phyloP scores from a whole-genome alignment of 2,888 invertebrate species.

The Sarcophaga subvicina region DNA sequence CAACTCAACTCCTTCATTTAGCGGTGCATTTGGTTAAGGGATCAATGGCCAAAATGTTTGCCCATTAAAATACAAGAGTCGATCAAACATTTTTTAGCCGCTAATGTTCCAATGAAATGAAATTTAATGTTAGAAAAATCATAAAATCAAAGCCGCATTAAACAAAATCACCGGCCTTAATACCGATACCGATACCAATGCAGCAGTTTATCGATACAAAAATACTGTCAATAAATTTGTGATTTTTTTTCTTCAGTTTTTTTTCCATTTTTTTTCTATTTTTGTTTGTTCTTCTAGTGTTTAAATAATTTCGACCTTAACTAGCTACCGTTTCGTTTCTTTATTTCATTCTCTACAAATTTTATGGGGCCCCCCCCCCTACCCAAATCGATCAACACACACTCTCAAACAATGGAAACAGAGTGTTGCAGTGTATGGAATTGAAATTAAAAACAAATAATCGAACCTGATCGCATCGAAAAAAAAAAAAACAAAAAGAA shows the following conservation, averaged over 20 bases:
- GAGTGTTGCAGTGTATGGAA: not conserved
- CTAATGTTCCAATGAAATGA: conserved; percentile 61
- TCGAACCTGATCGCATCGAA: not conserved
- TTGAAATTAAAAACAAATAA: not conserved
- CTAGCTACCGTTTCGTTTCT: conserved; percentile 56
- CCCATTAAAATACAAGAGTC: conserved; percentile 54
- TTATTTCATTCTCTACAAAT: not conserved
- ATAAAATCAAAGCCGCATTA: conserved; percentile 63
- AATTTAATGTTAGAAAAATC: conserved; percentile 57
- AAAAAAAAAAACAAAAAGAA: not conserved
- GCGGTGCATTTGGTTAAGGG: not conserved
- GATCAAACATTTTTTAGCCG: conserved; percentile 63
- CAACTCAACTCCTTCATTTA: no score
- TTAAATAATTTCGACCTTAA: conserved; percentile 6
- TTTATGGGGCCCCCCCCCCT: not conserved
- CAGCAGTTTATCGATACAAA: conserved; percentile 20
- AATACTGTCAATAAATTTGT: no score
- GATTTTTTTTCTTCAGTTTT: no score
- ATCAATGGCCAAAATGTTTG: conserved; percentile 41
- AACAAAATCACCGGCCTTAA: conserved; percentile 54
- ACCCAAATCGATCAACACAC: not conserved
- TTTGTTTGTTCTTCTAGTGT: not conserved
- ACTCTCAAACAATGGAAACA: no score
- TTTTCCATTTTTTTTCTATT: not conserved
- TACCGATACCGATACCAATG: conserved; percentile 19